A percentile compares a stretch with the other conserved stretches of the same genome.
These are phyloP conservation scores for Ctenosaura bakeri DNA, from an alignment of 2,797 vertebrate species.

Conservation along the genomic window DNA sequence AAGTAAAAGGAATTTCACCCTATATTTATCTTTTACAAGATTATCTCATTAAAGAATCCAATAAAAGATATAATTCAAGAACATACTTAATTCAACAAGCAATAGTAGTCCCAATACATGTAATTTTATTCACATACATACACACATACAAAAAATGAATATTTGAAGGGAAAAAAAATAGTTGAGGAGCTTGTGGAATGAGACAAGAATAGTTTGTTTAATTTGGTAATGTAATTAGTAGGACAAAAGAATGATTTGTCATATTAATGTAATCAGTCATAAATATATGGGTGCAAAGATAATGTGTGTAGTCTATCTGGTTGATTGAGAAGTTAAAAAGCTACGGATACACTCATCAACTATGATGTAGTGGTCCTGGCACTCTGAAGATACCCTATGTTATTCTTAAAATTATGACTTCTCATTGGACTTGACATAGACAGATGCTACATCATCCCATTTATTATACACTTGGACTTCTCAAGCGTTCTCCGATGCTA, in stretches of 20 bases:
- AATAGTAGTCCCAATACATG: too few relatives aligned
- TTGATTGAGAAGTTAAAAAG: not conserved
- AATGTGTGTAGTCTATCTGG: not conserved
- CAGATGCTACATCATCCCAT: too few relatives aligned
- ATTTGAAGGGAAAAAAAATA: too few relatives aligned
- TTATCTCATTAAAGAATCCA: too few relatives aligned
- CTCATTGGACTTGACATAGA: not conserved
- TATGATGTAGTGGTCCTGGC: not conserved
- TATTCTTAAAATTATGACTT: not conserved
- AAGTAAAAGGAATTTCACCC: too few relatives aligned
- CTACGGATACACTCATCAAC: not conserved
- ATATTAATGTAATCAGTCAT: not conserved
- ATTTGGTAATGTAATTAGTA: not conserved
- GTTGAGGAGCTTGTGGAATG: too few relatives aligned
- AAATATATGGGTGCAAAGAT: not conserved
- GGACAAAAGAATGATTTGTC: not conserved
- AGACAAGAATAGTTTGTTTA: too few relatives aligned
- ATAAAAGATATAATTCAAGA: too few relatives aligned
- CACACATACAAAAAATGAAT: too few relatives aligned
- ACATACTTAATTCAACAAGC: too few relatives aligned
- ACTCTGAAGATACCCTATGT: not conserved
- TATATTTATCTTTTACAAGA: too few relatives aligned
- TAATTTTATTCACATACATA: too few relatives aligned
- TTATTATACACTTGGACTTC: not conserved
- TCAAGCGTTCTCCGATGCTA: not conserved